Evolutionary conservation across 2,113 vertebrate genomes (phyloP), one percentile per base, ranked within the genome.

Genomic region (Odocoileus hemionus): DNA sequence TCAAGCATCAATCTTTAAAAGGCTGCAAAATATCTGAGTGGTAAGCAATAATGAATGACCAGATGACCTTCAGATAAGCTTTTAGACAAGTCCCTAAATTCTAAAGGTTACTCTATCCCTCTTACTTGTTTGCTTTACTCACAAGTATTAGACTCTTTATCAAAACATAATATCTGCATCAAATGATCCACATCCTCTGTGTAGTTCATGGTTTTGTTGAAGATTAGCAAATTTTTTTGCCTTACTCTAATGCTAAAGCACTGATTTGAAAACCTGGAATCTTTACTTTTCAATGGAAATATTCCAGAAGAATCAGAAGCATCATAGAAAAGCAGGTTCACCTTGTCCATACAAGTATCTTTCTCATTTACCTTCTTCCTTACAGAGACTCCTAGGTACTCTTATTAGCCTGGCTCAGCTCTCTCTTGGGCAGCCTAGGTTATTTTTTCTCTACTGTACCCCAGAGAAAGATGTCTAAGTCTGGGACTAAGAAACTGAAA

Each of bases 301-400:
- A 47, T 61, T 55, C 52, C 36, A 54, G 47, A 45, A 74, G 28
- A 88, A 54, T 28, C 23, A 58, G 14, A 13, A 83, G 33, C 55
- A 70, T 67, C 23, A 60, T 25, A 74, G 30, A 78, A 50, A n/a
- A 61, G 50, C 19, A 25, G 11, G 57, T 36, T 57, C 16, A 16
- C 60, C 17, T 36, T 39, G 4, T 39, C 13, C 64, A 47, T 67
- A 23, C 6, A 58, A 82, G 15, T 45, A 4, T 9, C 57, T 43
- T 79, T 83, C 11, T 36, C 47, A 2, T n/a, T 47, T 80, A 50
- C 0, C 11, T 2, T 12, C 16, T 76, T 15, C n/a, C 10, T 85
- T 25, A 39, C 7, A 79, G 74, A 60, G 4, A 33, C n/a, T 47
- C 15, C 7, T 0, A 1, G 23, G 3, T 5, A 45, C 25, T 30